Percentiles rank a stretch among this genome's conserved stretches.
Evolutionary conservation across 2,797 vertebrate genomes (phyloP).

Genomic region (Acropternis orthonyx): DNA sequence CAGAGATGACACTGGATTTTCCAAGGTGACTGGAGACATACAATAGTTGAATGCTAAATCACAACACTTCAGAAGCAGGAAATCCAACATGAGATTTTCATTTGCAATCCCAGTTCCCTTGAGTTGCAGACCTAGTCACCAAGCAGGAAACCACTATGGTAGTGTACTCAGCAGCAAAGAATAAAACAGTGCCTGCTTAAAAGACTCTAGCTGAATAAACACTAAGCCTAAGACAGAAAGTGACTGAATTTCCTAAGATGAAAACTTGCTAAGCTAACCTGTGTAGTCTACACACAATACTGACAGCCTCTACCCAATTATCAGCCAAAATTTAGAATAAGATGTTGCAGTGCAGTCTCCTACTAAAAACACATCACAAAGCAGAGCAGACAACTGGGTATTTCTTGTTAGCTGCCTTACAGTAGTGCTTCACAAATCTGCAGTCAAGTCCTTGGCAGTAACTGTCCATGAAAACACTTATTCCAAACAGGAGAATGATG

Average conservation of each 20-base stretch:
- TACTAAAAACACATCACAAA: background rate
- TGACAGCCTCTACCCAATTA: background rate
- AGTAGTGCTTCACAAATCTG: background rate
- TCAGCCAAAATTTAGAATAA: background rate
- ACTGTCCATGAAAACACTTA: background rate
- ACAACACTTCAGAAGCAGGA: background rate
- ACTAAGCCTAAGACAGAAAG: background rate
- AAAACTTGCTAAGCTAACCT: background rate
- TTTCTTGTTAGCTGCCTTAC: background rate
- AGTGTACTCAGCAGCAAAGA: background rate
- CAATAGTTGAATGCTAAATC: background rate
- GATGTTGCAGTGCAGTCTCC: background rate
- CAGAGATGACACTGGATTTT: background rate
- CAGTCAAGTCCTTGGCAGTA: background rate
- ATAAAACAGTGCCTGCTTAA: background rate
- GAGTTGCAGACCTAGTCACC: background rate
- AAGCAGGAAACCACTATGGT: background rate
- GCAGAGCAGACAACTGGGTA: background rate
- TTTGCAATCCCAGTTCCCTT: background rate
- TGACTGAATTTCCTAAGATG: background rate
- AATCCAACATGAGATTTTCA: background rate
- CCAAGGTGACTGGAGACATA: background rate
- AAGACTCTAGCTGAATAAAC: background rate
- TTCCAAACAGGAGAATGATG: background rate
- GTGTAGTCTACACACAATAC: background rate